Percentiles rank a stretch among this genome's conserved stretches.
Conservation (phyloP, 2,797 vertebrate genomes). For the Neomorphus geoffroyi region DNA sequence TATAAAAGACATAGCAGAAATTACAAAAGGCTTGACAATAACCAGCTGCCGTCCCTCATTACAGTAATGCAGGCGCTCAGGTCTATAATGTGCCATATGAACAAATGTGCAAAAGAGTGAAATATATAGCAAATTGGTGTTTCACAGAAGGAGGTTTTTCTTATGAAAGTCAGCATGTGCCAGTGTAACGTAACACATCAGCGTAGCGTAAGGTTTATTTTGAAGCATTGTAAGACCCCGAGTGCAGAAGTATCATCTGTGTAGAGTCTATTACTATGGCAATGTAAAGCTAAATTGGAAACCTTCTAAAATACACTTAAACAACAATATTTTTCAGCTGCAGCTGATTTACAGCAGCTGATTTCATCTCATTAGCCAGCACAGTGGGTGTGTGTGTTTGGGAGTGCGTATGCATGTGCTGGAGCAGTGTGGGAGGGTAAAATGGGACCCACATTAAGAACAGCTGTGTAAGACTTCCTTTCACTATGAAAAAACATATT, state of each 20-base stretch:
- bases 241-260: neutral
- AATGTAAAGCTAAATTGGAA: neutral
- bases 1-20: neutral
- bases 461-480: neutral
- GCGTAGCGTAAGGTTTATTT: neutral
- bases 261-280: neutral
- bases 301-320: neutral
- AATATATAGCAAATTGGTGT: neutral
- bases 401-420: rapidly evolving
- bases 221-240: neutral
- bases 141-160: neutral
- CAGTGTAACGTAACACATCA: neutral
- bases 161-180: rapidly evolving
- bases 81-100: neutral
- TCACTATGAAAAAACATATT: neutral
- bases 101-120: neutral
- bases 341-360: neutral
- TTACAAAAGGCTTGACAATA: neutral
- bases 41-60: neutral
- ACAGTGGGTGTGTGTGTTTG: neutral
- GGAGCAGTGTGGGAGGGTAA: rapidly evolving
- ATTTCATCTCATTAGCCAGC: neutral
- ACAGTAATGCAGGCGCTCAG: rapidly evolving
- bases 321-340: neutral
- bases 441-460: neutral